phyloP scores from a whole-genome alignment of 2,888 invertebrate genomes.

The Malthinus flaveolus region DNA sequence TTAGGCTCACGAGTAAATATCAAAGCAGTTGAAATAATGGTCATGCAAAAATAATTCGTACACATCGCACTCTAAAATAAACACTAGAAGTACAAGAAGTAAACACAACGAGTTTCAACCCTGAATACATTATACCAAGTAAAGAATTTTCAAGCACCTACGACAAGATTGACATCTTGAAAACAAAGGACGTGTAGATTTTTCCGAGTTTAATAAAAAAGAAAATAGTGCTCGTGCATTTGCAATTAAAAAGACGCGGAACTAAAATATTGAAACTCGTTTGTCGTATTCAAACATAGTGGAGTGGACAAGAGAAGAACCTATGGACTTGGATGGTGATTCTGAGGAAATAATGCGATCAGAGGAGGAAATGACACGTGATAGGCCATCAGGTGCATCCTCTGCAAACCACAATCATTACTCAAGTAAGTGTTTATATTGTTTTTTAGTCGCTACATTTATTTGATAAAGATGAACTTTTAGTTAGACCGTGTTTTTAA shows the following conservation, averaged over 20 bases:
- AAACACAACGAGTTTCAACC: conserved; percentile 16
- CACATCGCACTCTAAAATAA: conserved; percentile 12
- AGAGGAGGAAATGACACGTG: conserved; percentile 45
- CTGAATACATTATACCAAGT: conserved; percentile 5
- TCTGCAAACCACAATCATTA: conserved; percentile 45
- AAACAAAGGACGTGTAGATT: conserved; percentile 2
- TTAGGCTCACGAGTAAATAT: conserved; percentile 20
- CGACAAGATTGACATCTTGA: too few species aligned
- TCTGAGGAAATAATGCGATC: conserved; percentile 44
- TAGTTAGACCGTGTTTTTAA: neutral
- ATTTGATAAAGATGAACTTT: neutral
- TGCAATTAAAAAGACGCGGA: neutral
- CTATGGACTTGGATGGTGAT: conserved; percentile 40
- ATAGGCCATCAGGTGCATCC: conserved; percentile 41
- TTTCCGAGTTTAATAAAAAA: neutral
- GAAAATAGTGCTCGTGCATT: neutral
- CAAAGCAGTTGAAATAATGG: conserved; percentile 23
- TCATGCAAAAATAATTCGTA: conserved; percentile 16
- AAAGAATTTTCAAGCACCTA: too few species aligned
- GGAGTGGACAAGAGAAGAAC: conserved; percentile 37
- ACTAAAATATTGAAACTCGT: conserved; percentile 1
- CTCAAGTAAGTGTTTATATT: conserved; percentile 39
- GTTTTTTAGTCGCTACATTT: neutral
- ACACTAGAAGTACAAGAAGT: conserved; percentile 17
- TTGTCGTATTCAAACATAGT: conserved; percentile 25